phyloP scores from a whole-genome alignment of 2,797 vertebrate species.

The Periparus ater region DNA sequence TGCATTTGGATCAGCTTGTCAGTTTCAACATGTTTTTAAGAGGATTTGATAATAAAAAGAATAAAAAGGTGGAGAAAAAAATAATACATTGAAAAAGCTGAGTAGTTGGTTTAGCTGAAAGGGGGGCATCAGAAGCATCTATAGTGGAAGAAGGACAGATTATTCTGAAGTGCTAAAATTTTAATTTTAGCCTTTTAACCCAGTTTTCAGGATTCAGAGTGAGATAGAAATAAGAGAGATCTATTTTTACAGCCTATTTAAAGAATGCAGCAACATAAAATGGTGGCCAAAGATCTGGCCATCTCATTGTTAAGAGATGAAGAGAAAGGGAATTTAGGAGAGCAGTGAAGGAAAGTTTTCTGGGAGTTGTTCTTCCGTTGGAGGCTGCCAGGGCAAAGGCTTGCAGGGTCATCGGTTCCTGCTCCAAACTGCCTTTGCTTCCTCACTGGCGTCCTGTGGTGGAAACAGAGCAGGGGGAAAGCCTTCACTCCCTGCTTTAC shows the following conservation, averaged over 20 bases:
- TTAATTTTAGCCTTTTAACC: neutral
- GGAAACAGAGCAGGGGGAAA: neutral
- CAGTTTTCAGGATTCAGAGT: neutral
- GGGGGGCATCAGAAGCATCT: neutral
- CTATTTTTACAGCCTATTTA: neutral
- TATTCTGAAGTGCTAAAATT: neutral
- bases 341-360: neutral
- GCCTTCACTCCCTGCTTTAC: neutral
- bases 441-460: accelerated
- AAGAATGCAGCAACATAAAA: neutral
- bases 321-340: neutral
- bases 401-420: neutral
- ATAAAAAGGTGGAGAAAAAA: neutral
- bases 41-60: neutral
- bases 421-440: neutral
- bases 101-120: neutral
- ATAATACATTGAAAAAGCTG: neutral
- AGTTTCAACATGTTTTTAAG: neutral
- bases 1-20: neutral
- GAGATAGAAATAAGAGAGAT: neutral
- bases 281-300: neutral
- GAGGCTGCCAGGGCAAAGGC: neutral
- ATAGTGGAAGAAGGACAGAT: neutral
- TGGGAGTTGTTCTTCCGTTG: neutral
- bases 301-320: neutral